phyloP scores from a whole-genome alignment of 2,113 vertebrate species.

The Xiphophorus couchianus region DNA sequence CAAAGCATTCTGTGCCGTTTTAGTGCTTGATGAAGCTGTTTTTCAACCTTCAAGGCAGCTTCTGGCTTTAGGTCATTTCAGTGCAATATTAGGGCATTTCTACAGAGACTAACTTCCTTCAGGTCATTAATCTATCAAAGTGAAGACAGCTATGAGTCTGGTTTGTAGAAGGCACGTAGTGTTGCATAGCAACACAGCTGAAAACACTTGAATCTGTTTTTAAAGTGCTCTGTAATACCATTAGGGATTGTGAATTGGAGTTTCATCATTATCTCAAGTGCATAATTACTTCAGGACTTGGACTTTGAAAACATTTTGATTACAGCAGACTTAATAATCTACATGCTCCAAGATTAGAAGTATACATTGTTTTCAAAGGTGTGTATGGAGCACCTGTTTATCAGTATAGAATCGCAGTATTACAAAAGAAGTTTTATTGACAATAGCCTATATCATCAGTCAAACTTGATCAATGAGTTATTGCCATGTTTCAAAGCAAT shows the following conservation, averaged over 20 bases:
- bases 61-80: constrained; percentile 7
- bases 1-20: constrained; percentile 25
- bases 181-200: not conserved
- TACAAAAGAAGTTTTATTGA: no score
- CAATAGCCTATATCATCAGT: no score
- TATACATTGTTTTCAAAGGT: not conserved
- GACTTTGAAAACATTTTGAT: not conserved
- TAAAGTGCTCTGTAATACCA: not conserved
- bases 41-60: constrained; percentile 8
- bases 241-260: not conserved
- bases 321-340: not conserved
- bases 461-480: no score
- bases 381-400: not conserved
- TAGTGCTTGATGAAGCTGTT: constrained; percentile 14
- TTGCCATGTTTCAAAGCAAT: no score
- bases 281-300: not conserved
- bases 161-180: not conserved
- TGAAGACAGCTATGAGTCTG: not conserved
- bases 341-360: not conserved
- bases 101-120: constrained; percentile 11
- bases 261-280: not conserved
- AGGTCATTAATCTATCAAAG: constrained; percentile 12
- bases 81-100: constrained; percentile 1
- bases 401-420: not conserved
- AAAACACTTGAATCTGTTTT: not conserved